These are phyloP conservation scores for Linurgus olivaceus DNA, from an alignment of 2,797 vertebrate genomes.

Conservation along the genomic window DNA sequence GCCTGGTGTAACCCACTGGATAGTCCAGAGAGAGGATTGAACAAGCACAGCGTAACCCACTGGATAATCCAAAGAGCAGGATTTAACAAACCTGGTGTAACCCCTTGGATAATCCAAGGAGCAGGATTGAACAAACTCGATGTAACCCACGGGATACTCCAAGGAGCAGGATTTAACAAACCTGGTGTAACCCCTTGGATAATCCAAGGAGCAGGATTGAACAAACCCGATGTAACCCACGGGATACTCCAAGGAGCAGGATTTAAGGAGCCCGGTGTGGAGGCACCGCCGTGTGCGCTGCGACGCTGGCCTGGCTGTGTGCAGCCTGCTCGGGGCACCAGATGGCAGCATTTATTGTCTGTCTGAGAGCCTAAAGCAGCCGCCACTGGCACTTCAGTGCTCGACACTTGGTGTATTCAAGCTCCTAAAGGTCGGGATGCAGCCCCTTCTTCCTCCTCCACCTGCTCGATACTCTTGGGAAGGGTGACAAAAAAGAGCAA, in stretches of 20 bases:
- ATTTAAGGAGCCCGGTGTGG: fast-evolving
- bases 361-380: background rate
- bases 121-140: fast-evolving
- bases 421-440: background rate
- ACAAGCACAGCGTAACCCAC: fast-evolving
- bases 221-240: fast-evolving
- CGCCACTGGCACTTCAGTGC: fast-evolving
- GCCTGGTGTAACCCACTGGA: fast-evolving
- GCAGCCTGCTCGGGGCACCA: background rate
- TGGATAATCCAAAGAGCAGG: background rate
- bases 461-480: fast-evolving
- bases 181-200: fast-evolving
- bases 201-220: too few species aligned
- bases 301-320: background rate
- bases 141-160: fast-evolving
- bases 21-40: background rate
- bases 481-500: background rate
- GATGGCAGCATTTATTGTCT: conserved; percentile 57
- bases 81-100: too few species aligned
- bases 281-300: fast-evolving
- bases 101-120: fast-evolving
- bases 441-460: background rate
- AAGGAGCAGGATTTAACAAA: fast-evolving
- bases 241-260: background rate
- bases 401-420: fast-evolving